These are phyloP conservation scores for Heteractis magnifica DNA, from an alignment of 92 coral and sea anemone species.

Conservation along the genomic window DNA sequence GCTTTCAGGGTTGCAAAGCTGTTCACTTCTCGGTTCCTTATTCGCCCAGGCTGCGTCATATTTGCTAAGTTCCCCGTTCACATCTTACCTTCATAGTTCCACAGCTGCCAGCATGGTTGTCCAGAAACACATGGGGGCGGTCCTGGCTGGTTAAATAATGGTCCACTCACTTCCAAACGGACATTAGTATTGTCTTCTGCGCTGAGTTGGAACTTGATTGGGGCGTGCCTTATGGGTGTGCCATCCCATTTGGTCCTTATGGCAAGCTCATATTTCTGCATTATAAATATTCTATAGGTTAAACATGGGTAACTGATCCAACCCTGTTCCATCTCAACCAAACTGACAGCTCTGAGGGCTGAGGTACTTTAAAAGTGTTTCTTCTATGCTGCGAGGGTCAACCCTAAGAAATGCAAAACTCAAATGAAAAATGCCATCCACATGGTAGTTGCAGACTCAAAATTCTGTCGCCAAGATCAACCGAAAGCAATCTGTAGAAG, in stretches of 20 bases:
- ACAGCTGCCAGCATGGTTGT: slow-evolving; percentile 76
- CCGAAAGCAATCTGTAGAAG: too few relatives aligned
- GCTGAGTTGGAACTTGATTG: slow-evolving; percentile 72
- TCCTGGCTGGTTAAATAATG: slow-evolving; percentile 84
- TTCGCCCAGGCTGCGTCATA: too few relatives aligned
- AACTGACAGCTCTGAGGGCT: too few relatives aligned
- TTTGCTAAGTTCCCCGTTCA: neutral
- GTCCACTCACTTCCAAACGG: slow-evolving; percentile 79
- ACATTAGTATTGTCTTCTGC: slow-evolving; percentile 67
- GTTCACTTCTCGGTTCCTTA: neutral
- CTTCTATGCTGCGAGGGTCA: too few relatives aligned
- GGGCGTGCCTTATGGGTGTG: slow-evolving; percentile 65
- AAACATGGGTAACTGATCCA: neutral
- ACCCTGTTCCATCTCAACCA: neutral
- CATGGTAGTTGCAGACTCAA: too few relatives aligned
- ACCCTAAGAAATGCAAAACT: too few relatives aligned
- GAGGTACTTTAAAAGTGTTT: too few relatives aligned
- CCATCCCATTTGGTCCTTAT: slow-evolving; percentile 87
- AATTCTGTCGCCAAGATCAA: too few relatives aligned
- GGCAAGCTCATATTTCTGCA: slow-evolving; percentile 58
- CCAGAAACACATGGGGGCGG: slow-evolving; percentile 79
- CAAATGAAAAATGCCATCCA: too few relatives aligned
- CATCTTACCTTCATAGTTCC: slow-evolving; percentile 88
- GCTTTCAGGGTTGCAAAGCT: neutral
- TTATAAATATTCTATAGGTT: neutral